Evolutionary conservation across 2,797 vertebrate genomes (phyloP).

Genomic region (Pogonophryne albipinna): DNA sequence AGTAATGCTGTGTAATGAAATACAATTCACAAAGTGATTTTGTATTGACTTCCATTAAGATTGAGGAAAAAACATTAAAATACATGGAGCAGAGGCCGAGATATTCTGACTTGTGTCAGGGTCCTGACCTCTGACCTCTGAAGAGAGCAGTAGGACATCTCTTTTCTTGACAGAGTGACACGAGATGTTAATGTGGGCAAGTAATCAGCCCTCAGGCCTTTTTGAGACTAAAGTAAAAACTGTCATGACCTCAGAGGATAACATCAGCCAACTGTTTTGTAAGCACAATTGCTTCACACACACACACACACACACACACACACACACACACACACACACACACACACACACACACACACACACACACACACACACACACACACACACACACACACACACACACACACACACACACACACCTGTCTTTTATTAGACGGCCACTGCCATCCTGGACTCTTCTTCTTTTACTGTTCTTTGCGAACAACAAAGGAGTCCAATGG

Average conservation of each 20-base stretch:
- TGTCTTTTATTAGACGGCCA: constrained; percentile 44
- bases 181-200: constrained; percentile 16
- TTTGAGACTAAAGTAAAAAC: constrained; percentile 38
- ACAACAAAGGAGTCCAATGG: too few species aligned
- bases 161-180: background rate
- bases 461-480: background rate
- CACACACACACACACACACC: background rate
- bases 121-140: background rate
- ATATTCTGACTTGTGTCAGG: background rate
- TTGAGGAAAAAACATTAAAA: background rate
- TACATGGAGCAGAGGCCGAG: background rate
- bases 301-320: background rate
- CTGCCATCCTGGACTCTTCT: constrained; percentile 2
- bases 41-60: background rate
- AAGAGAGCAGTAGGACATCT: background rate
- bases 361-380: too few species aligned
- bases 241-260: constrained; percentile 46
- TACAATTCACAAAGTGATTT: background rate
- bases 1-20: background rate
- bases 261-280: constrained; percentile 26
- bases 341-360: too few species aligned
- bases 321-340: background rate
- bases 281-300: constrained; percentile 7
- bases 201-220: constrained; percentile 9
- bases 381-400: too few species aligned